Evolutionary conservation across 1,140 invertebrate genomes (phyloP).

Genomic region (Formica selysi): DNA sequence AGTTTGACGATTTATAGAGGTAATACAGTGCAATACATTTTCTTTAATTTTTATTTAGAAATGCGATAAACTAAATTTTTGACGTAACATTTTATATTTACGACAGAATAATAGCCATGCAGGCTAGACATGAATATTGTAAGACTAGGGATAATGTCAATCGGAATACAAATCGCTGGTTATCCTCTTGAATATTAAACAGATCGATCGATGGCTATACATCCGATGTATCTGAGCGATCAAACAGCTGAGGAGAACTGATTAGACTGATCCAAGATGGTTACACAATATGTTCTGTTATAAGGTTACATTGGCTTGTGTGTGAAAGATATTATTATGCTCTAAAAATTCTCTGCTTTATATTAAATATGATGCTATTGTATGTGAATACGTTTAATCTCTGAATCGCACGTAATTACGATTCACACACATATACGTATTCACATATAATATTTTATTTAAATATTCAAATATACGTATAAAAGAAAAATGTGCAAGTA

Average conservation of each 20-base stretch:
- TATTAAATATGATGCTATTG: too few species aligned
- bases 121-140: background rate
- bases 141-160: background rate
- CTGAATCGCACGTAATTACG: too few species aligned
- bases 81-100: background rate
- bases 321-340: too few species aligned
- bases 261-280: conserved; percentile 13
- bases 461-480: too few species aligned
- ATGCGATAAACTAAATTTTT: background rate
- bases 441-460: too few species aligned
- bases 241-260: conserved; percentile 24
- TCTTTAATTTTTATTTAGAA: background rate
- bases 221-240: background rate
- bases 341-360: background rate
- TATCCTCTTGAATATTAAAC: conserved; percentile 18
- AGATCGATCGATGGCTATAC: background rate
- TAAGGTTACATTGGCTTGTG: background rate
- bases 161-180: background rate
- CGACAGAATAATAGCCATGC: background rate
- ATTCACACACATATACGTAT: too few species aligned
- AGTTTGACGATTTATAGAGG: conserved; percentile 3
- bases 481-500: too few species aligned
- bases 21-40: background rate
- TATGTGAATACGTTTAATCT: too few species aligned
- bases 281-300: background rate